A percentile compares a stretch with the other conserved stretches of the same genome.
Conservation (phyloP, 2,888 invertebrate genomes). For the Apamea anceps region DNA sequence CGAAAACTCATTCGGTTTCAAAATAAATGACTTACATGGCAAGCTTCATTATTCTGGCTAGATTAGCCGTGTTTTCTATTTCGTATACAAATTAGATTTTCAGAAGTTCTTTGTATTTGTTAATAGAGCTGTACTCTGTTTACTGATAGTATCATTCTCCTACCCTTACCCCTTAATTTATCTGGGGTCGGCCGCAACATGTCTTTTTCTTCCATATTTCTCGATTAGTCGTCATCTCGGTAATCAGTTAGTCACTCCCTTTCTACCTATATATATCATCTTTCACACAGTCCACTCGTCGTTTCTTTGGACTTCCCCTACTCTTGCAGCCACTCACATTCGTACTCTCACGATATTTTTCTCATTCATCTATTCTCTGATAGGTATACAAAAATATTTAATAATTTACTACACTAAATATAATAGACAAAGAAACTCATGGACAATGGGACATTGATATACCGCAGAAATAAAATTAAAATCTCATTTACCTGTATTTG, state of each 20-base stretch:
- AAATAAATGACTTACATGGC: constrained; percentile 64
- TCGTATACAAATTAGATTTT: constrained; percentile 43
- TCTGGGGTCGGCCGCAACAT: neutral
- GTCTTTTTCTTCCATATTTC: neutral
- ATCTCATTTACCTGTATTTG: neutral
- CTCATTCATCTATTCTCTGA: neutral
- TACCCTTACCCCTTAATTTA: neutral
- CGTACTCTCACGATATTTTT: neutral
- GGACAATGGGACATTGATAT: constrained; percentile 23
- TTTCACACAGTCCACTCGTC: neutral
- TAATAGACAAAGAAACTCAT: constrained; percentile 31
- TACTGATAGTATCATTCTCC: neutral
- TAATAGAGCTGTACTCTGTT: constrained; percentile 9
- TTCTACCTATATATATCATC: neutral
- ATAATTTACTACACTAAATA: neutral
- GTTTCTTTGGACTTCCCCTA: neutral
- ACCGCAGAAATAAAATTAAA: constrained; percentile 11
- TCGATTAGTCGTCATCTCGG: neutral
- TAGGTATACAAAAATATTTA: constrained; percentile 5
- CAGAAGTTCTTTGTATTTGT: constrained; percentile 30
- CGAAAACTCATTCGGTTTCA: constrained; percentile 48
- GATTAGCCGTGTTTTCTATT: constrained; percentile 49
- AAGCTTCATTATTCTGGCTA: constrained; percentile 51
- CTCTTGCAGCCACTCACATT: neutral
- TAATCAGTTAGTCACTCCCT: neutral